Evolutionary conservation across 2,113 vertebrate genomes (phyloP).

Genomic region (Brachyhypopomus gauderio): DNA sequence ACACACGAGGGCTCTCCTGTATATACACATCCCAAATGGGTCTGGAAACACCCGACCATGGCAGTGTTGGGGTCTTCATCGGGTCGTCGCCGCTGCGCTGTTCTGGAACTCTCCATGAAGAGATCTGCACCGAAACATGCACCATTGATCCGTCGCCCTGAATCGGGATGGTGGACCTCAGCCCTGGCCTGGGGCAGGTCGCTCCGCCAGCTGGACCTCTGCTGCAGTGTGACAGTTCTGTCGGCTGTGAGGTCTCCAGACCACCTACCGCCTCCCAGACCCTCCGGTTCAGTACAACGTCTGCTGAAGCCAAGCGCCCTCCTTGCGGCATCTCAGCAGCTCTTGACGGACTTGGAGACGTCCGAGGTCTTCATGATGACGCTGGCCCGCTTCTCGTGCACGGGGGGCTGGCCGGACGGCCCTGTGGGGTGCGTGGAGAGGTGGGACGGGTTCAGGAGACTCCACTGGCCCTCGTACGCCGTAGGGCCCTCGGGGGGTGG

Average conservation of each 20-base stretch:
- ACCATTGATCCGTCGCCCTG: background rate
- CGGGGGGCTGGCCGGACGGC: conserved; percentile 64
- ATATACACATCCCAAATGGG: conserved; percentile 60
- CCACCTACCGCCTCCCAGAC: conserved; percentile 4
- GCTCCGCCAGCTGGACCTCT: conserved; percentile 39
- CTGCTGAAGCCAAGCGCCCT: background rate
- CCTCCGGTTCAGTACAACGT: conserved; percentile 23
- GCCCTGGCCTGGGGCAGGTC: conserved; percentile 27
- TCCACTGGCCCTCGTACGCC: conserved; percentile 75
- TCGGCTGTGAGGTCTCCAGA: conserved; percentile 28
- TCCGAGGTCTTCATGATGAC: conserved; percentile 99
- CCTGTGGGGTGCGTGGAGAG: background rate
- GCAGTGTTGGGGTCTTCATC: conserved; percentile 33
- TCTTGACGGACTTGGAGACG: conserved; percentile 86
- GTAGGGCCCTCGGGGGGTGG: conserved; percentile 75
- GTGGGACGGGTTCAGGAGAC: conserved; percentile 68
- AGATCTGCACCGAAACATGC: conserved; percentile 25
- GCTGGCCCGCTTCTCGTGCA: conserved; percentile 87
- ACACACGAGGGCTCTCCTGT: conserved; percentile 53
- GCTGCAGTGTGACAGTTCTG: conserved; percentile 30
- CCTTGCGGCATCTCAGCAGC: conserved; percentile 72
- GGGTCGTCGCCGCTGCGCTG: conserved; percentile 16
- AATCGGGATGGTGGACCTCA: conserved; percentile 8
- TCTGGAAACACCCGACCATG: conserved; percentile 45
- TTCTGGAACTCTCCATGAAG: conserved; percentile 46